Conservation (phyloP, 2,113 vertebrate species). For the Tachysurus vachellii region DNA sequence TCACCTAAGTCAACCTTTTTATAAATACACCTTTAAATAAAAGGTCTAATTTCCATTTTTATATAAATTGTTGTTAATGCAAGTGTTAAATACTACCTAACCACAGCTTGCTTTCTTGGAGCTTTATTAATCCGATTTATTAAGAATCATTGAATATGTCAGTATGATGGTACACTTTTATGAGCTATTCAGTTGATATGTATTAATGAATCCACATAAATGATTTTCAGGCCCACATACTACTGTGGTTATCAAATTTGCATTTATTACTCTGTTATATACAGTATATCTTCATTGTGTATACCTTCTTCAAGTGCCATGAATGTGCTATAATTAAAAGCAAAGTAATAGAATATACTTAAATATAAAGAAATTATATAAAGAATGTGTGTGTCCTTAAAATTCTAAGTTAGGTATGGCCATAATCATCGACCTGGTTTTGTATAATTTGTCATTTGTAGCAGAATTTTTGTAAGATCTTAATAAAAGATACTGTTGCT, state of each 20-base stretch:
- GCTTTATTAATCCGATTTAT: background rate
- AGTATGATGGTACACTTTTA: background rate
- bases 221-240: background rate
- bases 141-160: background rate
- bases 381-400: background rate
- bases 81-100: background rate
- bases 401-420: background rate
- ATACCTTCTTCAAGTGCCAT: background rate
- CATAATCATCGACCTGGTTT: background rate
- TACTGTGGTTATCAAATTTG: background rate
- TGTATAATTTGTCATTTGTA: background rate
- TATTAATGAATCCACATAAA: background rate
- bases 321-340: background rate
- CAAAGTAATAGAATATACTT: background rate
- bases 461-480: background rate
- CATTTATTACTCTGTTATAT: background rate
- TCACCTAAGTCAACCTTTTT: constrained; percentile 16
- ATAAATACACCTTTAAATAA: background rate
- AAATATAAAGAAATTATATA: background rate
- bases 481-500: background rate
- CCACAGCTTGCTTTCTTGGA: background rate
- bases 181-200: background rate
- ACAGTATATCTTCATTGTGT: background rate
- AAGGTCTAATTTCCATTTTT: background rate
- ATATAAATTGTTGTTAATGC: background rate